Conservation (phyloP, 2,888 invertebrate species). For the Coelinius sp. region DNA sequence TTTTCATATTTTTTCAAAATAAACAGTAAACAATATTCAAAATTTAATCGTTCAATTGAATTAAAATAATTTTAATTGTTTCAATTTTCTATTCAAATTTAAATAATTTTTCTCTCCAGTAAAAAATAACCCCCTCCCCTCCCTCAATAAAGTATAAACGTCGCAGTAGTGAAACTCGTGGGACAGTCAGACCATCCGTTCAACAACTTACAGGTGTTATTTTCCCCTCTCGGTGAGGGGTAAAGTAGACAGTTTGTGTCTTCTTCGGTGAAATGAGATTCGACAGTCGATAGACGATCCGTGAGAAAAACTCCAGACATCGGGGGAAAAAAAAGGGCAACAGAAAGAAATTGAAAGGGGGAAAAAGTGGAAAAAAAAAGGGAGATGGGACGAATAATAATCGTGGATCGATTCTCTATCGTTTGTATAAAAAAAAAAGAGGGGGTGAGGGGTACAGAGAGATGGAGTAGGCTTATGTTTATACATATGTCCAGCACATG, state of each 20-base stretch:
- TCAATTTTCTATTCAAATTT: neutral
- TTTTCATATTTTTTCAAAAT: neutral
- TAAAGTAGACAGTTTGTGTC: conserved; percentile 3
- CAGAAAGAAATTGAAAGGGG: neutral
- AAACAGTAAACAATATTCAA: neutral
- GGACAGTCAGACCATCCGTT: conserved; percentile 4
- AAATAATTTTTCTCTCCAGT: neutral
- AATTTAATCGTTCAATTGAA: neutral
- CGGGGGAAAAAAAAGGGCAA: neutral
- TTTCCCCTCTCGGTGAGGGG: neutral
- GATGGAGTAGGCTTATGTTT: conserved; percentile 61
- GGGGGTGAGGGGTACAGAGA: conserved; percentile 8
- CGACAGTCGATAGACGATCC: neutral
- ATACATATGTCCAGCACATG: conserved; percentile 70
- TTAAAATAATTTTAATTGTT: too few species aligned
- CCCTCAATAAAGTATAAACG: too few species aligned
- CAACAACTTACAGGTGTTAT: conserved; percentile 13
- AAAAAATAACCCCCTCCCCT: neutral
- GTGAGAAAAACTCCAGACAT: neutral
- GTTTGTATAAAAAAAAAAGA: conserved; percentile 46
- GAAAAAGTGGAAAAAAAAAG: neutral
- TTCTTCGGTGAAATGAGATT: neutral
- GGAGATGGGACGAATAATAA: conserved; percentile 19
- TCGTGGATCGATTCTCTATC: conserved; percentile 50
- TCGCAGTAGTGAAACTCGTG: conserved; percentile 10